Percentiles rank a stretch among this genome's conserved stretches.
phyloP scores from a whole-genome alignment of 2,888 invertebrate species.

The Diarsia rubi region DNA sequence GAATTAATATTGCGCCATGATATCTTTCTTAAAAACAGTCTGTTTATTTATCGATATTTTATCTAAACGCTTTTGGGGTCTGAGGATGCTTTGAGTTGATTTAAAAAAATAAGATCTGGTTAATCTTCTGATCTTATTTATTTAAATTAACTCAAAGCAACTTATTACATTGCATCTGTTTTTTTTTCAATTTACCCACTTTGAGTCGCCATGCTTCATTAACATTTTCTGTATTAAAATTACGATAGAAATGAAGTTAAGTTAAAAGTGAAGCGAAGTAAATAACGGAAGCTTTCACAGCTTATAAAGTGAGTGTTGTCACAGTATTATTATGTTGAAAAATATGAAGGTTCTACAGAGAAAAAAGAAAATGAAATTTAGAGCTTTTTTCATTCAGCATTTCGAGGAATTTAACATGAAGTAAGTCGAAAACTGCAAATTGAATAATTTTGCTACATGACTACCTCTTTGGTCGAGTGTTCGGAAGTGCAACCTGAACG shows the following conservation, averaged over 20 bases:
- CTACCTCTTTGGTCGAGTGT: too few relatives aligned
- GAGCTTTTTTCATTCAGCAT: background rate
- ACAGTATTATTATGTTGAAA: background rate
- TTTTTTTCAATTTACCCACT: background rate
- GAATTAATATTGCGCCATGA: background rate
- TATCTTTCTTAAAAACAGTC: background rate
- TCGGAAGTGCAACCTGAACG: too few relatives aligned
- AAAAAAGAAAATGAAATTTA: background rate
- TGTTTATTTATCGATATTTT: background rate
- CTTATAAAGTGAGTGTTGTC: conserved; percentile 11
- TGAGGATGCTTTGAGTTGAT: too few relatives aligned
- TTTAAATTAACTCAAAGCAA: background rate
- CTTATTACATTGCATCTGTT: background rate
- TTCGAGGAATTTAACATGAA: background rate
- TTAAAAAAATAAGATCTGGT: too few relatives aligned
- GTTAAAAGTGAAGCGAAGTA: background rate
- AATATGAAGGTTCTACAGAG: background rate
- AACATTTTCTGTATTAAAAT: background rate
- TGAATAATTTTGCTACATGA: background rate
- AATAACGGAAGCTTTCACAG: conserved; percentile 20
- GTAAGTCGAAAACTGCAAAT: background rate
- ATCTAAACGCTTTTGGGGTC: background rate
- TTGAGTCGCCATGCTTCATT: background rate
- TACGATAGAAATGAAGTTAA: conserved; percentile 15
- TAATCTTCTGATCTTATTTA: too few relatives aligned